phyloP scores from a whole-genome alignment of 2,888 invertebrate genomes.

The Sarcophaga subvicina region DNA sequence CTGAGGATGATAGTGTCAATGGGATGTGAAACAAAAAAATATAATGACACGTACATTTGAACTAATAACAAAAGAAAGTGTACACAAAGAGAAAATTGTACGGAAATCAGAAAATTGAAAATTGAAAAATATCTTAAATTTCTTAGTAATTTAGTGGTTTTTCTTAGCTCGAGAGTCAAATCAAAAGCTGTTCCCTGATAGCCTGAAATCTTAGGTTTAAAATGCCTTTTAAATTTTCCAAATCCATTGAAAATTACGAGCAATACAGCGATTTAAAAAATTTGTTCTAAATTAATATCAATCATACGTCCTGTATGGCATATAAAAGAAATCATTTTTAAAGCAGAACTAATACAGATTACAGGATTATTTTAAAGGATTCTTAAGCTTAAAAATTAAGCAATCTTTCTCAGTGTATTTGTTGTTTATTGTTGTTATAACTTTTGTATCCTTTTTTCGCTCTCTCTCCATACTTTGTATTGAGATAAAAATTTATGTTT shows the following conservation, averaged over 20 bases:
- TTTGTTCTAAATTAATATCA: background rate
- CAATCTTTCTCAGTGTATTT: constrained; percentile 9
- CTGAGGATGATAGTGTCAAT: constrained; percentile 43
- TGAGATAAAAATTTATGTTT: constrained; percentile 42
- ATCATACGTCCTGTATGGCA: background rate
- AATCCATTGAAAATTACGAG: background rate
- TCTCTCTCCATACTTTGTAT: too few relatives aligned
- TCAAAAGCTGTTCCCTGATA: background rate
- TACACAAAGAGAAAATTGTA: background rate
- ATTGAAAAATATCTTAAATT: too few relatives aligned
- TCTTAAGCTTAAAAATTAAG: background rate
- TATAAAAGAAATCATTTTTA: background rate
- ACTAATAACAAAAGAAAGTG: background rate
- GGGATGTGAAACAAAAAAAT: constrained; percentile 33
- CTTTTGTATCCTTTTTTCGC: constrained; percentile 23
- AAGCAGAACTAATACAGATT: background rate
- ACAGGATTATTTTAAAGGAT: background rate
- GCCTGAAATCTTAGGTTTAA: background rate
- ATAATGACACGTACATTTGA: constrained; percentile 42
- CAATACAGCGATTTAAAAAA: background rate
- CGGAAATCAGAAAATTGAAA: too few relatives aligned
- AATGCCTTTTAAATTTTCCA: background rate
- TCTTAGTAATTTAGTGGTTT: background rate
- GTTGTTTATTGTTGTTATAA: background rate
- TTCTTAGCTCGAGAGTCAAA: too few relatives aligned